Conservation (phyloP, 2,888 invertebrate species). For the Leistus spinibarbis region DNA sequence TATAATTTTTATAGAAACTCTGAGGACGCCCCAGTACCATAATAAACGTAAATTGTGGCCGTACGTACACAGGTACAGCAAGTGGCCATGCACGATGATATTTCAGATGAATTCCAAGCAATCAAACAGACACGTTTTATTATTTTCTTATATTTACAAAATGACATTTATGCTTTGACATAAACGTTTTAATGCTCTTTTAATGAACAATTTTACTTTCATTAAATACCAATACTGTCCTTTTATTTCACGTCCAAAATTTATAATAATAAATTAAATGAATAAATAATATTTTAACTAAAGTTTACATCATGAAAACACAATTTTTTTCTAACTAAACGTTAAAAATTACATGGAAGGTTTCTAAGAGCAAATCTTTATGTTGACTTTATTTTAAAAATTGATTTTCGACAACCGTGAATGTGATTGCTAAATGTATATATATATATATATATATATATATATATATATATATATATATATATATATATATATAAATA, state of each 20-base stretch:
- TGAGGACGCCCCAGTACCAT: background rate
- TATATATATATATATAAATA: too few species aligned
- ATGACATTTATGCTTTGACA: background rate
- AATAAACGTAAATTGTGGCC: conserved; percentile 14
- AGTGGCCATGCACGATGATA: background rate
- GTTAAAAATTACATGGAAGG: too few species aligned
- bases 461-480: too few species aligned
- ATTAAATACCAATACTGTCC: background rate
- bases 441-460: too few species aligned
- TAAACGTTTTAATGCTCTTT: background rate
- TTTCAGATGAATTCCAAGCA: conserved; percentile 2
- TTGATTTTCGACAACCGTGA: too few species aligned
- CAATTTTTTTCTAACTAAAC: too few species aligned
- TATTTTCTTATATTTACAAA: background rate
- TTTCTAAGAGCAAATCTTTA: too few species aligned
- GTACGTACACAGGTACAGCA: too few species aligned
- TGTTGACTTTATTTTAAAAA: too few species aligned
- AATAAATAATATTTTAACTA: too few species aligned
- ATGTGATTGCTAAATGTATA: too few species aligned
- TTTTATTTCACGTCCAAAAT: background rate
- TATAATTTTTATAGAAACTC: conserved; percentile 17
- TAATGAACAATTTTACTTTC: background rate
- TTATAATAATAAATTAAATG: background rate
- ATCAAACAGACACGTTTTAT: background rate
- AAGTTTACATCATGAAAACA: too few species aligned